These are phyloP conservation scores for Chymomyza amoena DNA, from an alignment of 2,888 invertebrate species.

Conservation along the genomic window DNA sequence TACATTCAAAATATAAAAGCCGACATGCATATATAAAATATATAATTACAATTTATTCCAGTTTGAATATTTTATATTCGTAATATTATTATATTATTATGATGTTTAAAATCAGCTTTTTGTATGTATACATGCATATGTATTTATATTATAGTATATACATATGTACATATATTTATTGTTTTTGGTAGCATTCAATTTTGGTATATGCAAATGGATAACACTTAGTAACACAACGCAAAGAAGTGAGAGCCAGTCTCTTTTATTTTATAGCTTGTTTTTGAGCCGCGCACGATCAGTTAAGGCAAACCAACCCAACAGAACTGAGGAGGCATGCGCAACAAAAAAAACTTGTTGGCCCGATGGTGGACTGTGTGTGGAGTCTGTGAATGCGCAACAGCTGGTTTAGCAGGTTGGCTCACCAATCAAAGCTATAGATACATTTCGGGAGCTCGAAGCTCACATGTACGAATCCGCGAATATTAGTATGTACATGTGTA, in stretches of 20 bases:
- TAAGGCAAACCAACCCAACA: constrained; percentile 48
- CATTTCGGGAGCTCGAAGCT: not conserved
- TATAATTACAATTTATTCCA: too few species aligned
- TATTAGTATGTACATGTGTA: not conserved
- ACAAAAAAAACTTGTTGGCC: constrained; percentile 39
- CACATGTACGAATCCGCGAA: not conserved
- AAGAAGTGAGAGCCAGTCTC: not conserved
- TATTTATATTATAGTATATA: too few species aligned
- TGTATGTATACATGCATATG: too few species aligned
- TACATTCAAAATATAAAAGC: not conserved
- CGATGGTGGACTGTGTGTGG: not conserved
- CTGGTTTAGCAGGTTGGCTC: constrained; percentile 47
- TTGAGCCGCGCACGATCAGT: constrained; percentile 39
- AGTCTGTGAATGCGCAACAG: constrained; percentile 5
- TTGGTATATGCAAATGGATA: not conserved
- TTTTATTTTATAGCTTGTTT: not conserved
- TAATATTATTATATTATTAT: not conserved
- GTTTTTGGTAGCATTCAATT: not conserved
- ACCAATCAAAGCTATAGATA: not conserved
- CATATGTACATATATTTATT: too few species aligned
- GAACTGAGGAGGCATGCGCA: constrained; percentile 50
- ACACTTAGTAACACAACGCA: not conserved
- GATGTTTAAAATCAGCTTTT: too few species aligned
- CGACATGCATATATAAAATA: too few species aligned
- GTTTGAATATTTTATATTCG: not conserved